Base-by-base conservation (phyloP, 2,888 invertebrate species). In the Hypsopygia costalis region DNA sequence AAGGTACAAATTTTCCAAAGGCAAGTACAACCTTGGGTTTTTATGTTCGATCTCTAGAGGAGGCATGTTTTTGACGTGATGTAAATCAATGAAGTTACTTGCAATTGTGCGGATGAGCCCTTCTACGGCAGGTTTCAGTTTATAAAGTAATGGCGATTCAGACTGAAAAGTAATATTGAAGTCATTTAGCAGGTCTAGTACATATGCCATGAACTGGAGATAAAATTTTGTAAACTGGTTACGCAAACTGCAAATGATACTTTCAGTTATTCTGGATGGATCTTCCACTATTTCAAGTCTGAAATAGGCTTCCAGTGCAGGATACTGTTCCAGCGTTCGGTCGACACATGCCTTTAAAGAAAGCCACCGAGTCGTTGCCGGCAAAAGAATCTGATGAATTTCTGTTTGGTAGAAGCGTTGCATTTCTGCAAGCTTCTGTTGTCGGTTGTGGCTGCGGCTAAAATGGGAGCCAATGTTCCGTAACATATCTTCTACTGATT, bases 401-500 rank as follows among this genome's bases (percentile, higher is more conserved):
- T 36, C 35, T 9, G 28, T 28, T 28, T 8, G 9, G 11, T 16
- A 36, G 28, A 36, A 28, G n/a, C 12, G 11, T 12, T 27, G 27
- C 25, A 7, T 25, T 25, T 34, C 34, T 34, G n/a, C 7, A 12
- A 34, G 12, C 3, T n/a, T 6, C 25, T n/a, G 25, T 28, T 10
- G 27, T 16, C 43, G 22, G 3, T 11, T 21, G 3, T 11, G 11
- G 33, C 44, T 45, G 12, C 40, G 29, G 21, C 42, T 39, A 9
- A 44, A 44, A 20, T 48, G 39, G 1, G 45, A 30, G 10, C 36
- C 44, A 32, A 45, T 39, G 9, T 30, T 28, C 10, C 44, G 30
- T 30, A 41, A 25, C 11, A 43, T 28, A 12, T 49, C 44, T 42
- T 49, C 49, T 6, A 49, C 29, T 0, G 41, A 48, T 40, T 60